A percentile compares a stretch with the other conserved stretches of the same genome.
Evolutionary conservation across 2,113 vertebrate species (phyloP).

Genomic region (Phocoena phocoena): DNA sequence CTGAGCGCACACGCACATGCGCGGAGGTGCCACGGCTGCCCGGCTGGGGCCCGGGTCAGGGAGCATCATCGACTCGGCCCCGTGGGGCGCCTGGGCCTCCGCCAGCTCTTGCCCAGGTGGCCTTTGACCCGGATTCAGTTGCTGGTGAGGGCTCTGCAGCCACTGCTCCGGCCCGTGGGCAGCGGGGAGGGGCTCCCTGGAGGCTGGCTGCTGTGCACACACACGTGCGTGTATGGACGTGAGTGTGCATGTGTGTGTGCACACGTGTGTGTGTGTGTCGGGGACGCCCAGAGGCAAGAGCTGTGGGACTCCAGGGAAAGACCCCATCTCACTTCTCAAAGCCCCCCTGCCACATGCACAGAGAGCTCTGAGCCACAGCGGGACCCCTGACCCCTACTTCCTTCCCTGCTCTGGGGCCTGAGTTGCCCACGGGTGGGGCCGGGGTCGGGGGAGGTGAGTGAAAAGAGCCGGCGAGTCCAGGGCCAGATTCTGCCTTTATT

Average conservation of each 20-base stretch:
- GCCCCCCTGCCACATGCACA: neutral
- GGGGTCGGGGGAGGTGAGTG: neutral
- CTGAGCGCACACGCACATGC: accelerated
- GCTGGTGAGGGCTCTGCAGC: neutral
- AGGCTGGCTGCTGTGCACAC: neutral
- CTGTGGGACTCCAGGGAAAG: neutral
- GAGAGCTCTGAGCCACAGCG: neutral
- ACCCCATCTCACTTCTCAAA: neutral
- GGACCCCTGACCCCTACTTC: neutral
- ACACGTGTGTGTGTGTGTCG: neutral
- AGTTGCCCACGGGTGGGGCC: neutral
- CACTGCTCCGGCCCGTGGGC: neutral
- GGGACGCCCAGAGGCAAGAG: neutral
- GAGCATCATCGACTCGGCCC: accelerated
- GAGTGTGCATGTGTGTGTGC: neutral
- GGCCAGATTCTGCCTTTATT: neutral
- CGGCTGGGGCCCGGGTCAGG: neutral
- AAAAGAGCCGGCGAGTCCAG: too few relatives aligned
- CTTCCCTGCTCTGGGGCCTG: neutral
- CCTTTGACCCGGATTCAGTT: neutral
- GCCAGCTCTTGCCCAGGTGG: neutral
- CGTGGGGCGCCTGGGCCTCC: accelerated
- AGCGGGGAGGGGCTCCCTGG: neutral
- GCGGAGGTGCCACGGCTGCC: neutral
- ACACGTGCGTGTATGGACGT: neutral